Evolutionary conservation across 2,797 vertebrate genomes (phyloP), one percentile per base, ranked within the genome.

Genomic region (Myripristis murdjan): DNA sequence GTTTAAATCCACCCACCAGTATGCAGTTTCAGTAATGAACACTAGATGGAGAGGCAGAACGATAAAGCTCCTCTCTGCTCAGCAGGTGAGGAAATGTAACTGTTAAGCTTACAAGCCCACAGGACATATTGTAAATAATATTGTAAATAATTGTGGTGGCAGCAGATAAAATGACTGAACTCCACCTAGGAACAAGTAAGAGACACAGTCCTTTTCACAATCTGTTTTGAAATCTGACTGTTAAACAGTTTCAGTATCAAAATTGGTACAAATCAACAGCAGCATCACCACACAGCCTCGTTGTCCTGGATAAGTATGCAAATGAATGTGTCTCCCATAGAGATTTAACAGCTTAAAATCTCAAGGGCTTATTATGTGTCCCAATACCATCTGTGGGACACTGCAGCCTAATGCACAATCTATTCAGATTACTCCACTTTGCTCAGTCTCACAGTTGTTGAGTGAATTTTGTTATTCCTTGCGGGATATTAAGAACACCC

Each of bases 1-100:
- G 62, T 68, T 31, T 62, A 52, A 39, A 43, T 46, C 18, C 7
- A 47, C 18, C 16, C 35, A 37, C 48, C 9, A 58, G 15, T 12
- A 28, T 18, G 58, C 51, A 78, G 43, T 87, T 79, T 48, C 37
- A 23, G n/a, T 1, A 10, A 12, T 62, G 37, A 81, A 62, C 89
- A 85, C 89, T 84, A 92, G 91, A 91, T 89, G 89, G 87, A 70
- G 18, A 16, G 58, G 57, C 79, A 87, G 11, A 39, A 64, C 56
- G 47, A 60, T 2, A 2, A 22, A 43, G 35, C 46, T 58, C 24
- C 16, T 49, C 51, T 64, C 6, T 11, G 26, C 23, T 11, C 5
- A 31, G 3, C 2, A 28, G 35, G 28, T 48, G 18, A 18, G 39
- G 15, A 61, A 16, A 35, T 14, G 18, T n/a, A n/a, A n/a, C n/a